Evolutionary conservation across 2,113 vertebrate genomes (phyloP), one percentile per base, ranked within the genome.

Genomic region (Corydoras sp.): DNA sequence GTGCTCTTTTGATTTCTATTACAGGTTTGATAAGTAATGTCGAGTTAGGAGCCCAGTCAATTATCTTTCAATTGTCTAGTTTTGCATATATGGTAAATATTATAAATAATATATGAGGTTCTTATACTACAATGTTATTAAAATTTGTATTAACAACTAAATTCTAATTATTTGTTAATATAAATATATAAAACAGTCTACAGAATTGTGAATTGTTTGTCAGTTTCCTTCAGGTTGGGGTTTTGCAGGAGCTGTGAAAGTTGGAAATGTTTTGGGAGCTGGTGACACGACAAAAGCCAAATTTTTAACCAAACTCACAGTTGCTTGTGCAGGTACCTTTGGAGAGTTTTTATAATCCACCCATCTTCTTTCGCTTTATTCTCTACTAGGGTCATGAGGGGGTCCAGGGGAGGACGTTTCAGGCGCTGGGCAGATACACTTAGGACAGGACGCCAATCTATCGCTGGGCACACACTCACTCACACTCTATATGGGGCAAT

Each of bases 21-120:
- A 2, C 80, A 98, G 96, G 95, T 63, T 77, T 93, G 48, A 88
- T 97, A 3, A 91, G 89, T 69, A 88, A 93, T 66, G 92, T 90
- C 69, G 91, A 97, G 77, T 87, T 97, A 64, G 94, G 91, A 2
- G 88, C 93, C 2, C 96, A 98, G 12, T 86, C 95, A 0, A 30
- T 95, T 5, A 79, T 94, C 5, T 94, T 86, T 0, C 81, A 92
- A 73, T 62, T 98, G 70, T 75, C 91, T 14, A 78, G 60, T 62
- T 54, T 92, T 0, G 89, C 91, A 0, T 96, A 90, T 71, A 91
- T 92, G 93, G 96, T 98, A 85, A 92, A 85, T 60, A n/a, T 10
- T 11, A 10, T 4, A 13, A 31, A 14, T 66, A 8, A 2, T n/a
- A 51, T 3, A 54, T 43, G 7, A 43, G 49, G 65, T 14, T 4